Base-by-base conservation (phyloP, 2,888 invertebrate species). In the Gisinianus flammeolus region DNA sequence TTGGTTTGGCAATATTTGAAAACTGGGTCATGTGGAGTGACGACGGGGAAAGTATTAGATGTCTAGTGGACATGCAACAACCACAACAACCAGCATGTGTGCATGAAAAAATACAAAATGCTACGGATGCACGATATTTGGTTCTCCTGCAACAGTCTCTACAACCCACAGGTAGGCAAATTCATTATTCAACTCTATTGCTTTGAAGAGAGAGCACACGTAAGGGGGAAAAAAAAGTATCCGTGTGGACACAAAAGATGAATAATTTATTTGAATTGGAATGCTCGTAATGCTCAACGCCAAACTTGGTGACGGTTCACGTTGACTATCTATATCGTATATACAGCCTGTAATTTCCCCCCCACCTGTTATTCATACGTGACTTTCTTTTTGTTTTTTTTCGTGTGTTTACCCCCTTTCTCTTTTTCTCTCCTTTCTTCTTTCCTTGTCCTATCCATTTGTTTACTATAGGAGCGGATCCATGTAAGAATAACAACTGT, bases 21-120 rank as follows among this genome's bases (percentile, higher is more conserved):
- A 78, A 78, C 33, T 78, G 78, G 78, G 54, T 78, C 69, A 75
- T 74, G 33, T 78, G 78, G 78, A 78, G 66, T 68, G 78, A 74
- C 28, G 69, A 69, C 16, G 74, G 74, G n/a, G 64, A 64, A 69
- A 68, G 68, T 69, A 44, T 74, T 16, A 30, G 78, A 69, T 78
- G 78, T 33, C 68, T 74, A 19, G 58, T 62, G n/a, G 78, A 78
- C 62, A 69, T 74, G 69, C 74, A 68, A 64, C 24, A 67, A 28
- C 10, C 16, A 12, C 26, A 62, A 26, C 12, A 44, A 64, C 24
- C 44, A 12, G 66, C 64, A 33, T 76, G 76, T 67, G 66, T 72
- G 35, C 73, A 67, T 28, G 64, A 67, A 19, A 64, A 35, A 52
- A 19, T 78, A 22, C 67, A 67, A 62, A 69, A 74, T 73, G 67